phyloP scores from a whole-genome alignment of 2,888 invertebrate genomes.

The Noctua janthe region DNA sequence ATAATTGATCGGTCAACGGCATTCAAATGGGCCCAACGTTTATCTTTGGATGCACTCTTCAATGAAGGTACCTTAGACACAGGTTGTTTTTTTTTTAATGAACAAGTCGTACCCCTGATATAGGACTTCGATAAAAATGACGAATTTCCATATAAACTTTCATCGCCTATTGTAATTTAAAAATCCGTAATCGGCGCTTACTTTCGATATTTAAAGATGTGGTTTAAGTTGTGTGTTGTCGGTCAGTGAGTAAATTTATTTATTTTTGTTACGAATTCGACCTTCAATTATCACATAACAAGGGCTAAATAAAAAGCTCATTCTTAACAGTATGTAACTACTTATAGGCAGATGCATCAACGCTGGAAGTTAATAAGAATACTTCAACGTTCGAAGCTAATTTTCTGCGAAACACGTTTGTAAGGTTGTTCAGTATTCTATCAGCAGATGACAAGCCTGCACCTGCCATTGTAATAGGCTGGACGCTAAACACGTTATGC shows the following conservation, averaged over 20 bases:
- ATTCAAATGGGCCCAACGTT: slow-evolving; percentile 77
- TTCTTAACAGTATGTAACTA: neutral
- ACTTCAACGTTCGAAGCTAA: slow-evolving; percentile 4
- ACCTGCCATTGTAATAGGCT: neutral
- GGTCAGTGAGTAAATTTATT: neutral
- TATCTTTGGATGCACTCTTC: slow-evolving; percentile 76
- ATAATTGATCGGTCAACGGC: slow-evolving; percentile 85
- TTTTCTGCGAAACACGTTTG: slow-evolving; percentile 30
- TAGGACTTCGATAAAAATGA: neutral
- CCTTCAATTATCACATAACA: neutral
- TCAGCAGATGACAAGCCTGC: neutral
- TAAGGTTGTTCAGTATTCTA: slow-evolving; percentile 10
- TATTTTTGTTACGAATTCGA: neutral
- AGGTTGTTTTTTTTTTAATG: slow-evolving; percentile 46
- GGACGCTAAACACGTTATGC: slow-evolving; percentile 1
- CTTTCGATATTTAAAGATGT: neutral
- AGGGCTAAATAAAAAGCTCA: neutral
- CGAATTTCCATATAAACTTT: neutral
- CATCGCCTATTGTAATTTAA: no score
- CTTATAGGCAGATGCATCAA: neutral
- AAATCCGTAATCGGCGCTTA: neutral
- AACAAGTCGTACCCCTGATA: neutral
- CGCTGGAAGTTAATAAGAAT: neutral
- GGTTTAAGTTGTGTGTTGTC: no score
- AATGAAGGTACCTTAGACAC: slow-evolving; percentile 64